These are phyloP conservation scores for Pheosia tremula DNA, from an alignment of 2,888 invertebrate genomes.

Conservation along the genomic window DNA sequence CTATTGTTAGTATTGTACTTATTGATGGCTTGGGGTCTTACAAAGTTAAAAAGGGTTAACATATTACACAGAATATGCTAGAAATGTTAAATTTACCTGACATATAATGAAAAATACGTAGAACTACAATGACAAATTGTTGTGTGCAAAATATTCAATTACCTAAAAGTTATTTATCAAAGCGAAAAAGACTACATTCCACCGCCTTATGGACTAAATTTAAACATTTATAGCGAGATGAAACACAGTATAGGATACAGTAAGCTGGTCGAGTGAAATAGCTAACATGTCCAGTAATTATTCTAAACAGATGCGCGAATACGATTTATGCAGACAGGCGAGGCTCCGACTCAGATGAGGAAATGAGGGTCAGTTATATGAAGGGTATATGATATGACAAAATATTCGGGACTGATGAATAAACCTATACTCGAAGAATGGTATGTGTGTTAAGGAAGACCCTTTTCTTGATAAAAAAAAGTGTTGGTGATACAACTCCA, in stretches of 20 bases:
- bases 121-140: too few relatives aligned
- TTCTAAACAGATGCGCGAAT: conserved; percentile 3
- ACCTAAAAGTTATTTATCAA: neutral
- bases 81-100: too few relatives aligned
- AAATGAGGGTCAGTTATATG: neutral
- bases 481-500: too few relatives aligned
- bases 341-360: neutral
- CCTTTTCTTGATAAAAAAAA: too few relatives aligned
- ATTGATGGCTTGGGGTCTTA: neutral
- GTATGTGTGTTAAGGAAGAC: too few relatives aligned
- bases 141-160: too few relatives aligned
- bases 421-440: too few relatives aligned
- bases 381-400: too few relatives aligned
- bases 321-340: neutral
- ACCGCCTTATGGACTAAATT: neutral
- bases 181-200: neutral
- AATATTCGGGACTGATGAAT: too few relatives aligned
- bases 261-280: neutral
- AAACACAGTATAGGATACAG: neutral
- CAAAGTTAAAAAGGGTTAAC: too few relatives aligned
- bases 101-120: too few relatives aligned
- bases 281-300: conserved; percentile 1
- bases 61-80: too few relatives aligned
- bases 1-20: conserved; percentile 1
- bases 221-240: neutral